Evolutionary conservation across 1,140 invertebrate genomes (phyloP).

Genomic region (Drosophila asahinai): DNA sequence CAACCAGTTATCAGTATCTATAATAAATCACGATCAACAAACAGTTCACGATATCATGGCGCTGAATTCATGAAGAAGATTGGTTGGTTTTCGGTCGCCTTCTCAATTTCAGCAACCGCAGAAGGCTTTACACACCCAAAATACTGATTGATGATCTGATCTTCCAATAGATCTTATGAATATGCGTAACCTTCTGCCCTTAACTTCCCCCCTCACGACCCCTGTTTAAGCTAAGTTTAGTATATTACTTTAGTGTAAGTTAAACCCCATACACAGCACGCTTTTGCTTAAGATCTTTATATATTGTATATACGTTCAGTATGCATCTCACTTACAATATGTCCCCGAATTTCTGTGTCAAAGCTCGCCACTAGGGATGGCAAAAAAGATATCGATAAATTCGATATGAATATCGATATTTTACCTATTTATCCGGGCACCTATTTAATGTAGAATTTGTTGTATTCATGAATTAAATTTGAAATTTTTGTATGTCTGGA

Average conservation of each 20-base stretch:
- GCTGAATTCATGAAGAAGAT: slow-evolving; percentile 64
- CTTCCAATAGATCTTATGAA: slow-evolving; percentile 15
- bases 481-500: not conserved
- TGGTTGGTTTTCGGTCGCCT: slow-evolving; percentile 90
- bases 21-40: slow-evolving; percentile 37
- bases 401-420: not conserved
- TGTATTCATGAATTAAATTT: not conserved
- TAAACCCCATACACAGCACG: slow-evolving; percentile 59
- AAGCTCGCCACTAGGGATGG: slow-evolving; percentile 35
- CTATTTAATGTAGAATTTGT: not conserved
- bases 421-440: not conserved
- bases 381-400: not conserved
- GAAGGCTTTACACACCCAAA: slow-evolving; percentile 86
- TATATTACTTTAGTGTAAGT: slow-evolving; percentile 38
- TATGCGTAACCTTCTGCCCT: slow-evolving; percentile 13
- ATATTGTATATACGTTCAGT: slow-evolving; percentile 63
- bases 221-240: slow-evolving; percentile 30
- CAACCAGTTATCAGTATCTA: slow-evolving; percentile 46
- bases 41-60: slow-evolving; percentile 49
- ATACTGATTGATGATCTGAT: slow-evolving; percentile 78
- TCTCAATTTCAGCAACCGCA: slow-evolving; percentile 91
- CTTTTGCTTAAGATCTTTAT: slow-evolving; percentile 55
- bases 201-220: slow-evolving; percentile 3
- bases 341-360: slow-evolving; percentile 34
- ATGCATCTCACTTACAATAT: slow-evolving; percentile 12